phyloP scores from a whole-genome alignment of 2,113 vertebrate species.

The Echinops telfairi region DNA sequence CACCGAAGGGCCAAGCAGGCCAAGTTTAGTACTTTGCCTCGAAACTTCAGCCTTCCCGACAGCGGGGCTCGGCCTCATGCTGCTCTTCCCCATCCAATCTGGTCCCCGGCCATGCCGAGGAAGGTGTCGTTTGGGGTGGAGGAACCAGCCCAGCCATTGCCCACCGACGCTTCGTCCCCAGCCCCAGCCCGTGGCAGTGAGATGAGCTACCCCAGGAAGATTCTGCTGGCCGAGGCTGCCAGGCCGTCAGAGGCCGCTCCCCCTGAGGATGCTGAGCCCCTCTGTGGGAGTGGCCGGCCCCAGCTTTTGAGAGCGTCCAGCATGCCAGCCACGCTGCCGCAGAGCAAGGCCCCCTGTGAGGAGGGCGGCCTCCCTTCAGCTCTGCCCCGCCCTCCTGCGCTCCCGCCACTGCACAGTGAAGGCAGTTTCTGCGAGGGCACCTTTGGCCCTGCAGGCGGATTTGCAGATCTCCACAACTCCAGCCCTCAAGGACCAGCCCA shows the following conservation, averaged over 20 bases:
- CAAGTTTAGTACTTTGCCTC: slow-evolving; percentile 97
- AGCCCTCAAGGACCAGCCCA: not conserved
- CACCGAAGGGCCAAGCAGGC: slow-evolving; percentile 94
- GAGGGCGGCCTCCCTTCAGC: slow-evolving; percentile 74
- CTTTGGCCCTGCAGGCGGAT: slow-evolving; percentile 81
- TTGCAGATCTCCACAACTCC: slow-evolving; percentile 60
- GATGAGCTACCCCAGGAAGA: slow-evolving; percentile 85
- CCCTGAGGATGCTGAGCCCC: slow-evolving; percentile 78
- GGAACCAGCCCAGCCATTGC: slow-evolving; percentile 85
- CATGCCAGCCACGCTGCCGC: slow-evolving; percentile 93
- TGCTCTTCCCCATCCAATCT: slow-evolving; percentile 86
- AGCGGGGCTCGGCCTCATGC: slow-evolving; percentile 84
- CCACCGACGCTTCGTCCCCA: slow-evolving; percentile 73
- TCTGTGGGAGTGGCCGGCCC: slow-evolving; percentile 88
- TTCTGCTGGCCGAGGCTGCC: slow-evolving; percentile 74
- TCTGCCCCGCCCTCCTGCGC: slow-evolving; percentile 49
- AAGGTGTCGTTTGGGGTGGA: slow-evolving; percentile 90
- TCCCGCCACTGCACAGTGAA: slow-evolving; percentile 19
- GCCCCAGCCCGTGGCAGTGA: slow-evolving; percentile 72
- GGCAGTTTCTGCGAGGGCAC: slow-evolving; percentile 72
- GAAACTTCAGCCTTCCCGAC: slow-evolving; percentile 97
- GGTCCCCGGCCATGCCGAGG: slow-evolving; percentile 88
- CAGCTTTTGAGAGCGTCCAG: slow-evolving; percentile 95
- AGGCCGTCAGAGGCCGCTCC: slow-evolving; percentile 81
- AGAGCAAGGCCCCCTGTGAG: slow-evolving; percentile 86